Base-by-base conservation (phyloP, 2,888 invertebrate species). In the Neocrepidodera transversa region DNA sequence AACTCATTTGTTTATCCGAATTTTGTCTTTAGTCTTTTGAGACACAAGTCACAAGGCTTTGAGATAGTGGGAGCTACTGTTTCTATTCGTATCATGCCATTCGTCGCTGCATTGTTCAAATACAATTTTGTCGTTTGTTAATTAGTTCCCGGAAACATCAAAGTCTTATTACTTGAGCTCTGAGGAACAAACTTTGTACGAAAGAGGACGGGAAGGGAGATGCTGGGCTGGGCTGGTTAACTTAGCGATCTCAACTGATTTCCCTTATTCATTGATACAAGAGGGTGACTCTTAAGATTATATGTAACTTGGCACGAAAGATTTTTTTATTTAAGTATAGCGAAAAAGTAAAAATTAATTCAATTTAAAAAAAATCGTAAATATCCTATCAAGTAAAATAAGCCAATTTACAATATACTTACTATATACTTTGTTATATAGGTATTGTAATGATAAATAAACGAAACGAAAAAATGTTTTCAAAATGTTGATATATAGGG, bases 91-190 rank as follows among this genome's bases (percentile, higher is more conserved):
- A 67, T 65, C 63, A 60, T 53, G 50, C 58, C 59, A 65, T 63
- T 65, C 56, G 58, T 62, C 51, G 55, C 77, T 73, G 79, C 79
- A 83, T 83, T 83, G 83, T 83, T 82, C 82, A 83, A 83, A 83
- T 82, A 83, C 82, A 83, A 83, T 83, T 83, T 83, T 82, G 82
- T 83, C 83, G 83, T 83, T 83, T 82, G 82, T 83, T 83, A 83
- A 83, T 83, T 83, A 83, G 83, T 82, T 65, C 64, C 56, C 63
- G 65, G 66, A 52, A 66, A 71, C 66, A 71, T 71, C 71, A 71
- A 71, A 71, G 66, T 65, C 67, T 68, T 68, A 69, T 68, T 69
- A 67, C 64, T 64, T 43, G 62, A 60, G 61, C 53, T 60, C 59
- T 45, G 66, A 59, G 66, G 62, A 58, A 60, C 58, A 67, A 61